Percentiles rank a stretch among this genome's conserved stretches.
Evolutionary conservation across 1,140 invertebrate genomes (phyloP).

Genomic region (Dendroctonus ponderosae): DNA sequence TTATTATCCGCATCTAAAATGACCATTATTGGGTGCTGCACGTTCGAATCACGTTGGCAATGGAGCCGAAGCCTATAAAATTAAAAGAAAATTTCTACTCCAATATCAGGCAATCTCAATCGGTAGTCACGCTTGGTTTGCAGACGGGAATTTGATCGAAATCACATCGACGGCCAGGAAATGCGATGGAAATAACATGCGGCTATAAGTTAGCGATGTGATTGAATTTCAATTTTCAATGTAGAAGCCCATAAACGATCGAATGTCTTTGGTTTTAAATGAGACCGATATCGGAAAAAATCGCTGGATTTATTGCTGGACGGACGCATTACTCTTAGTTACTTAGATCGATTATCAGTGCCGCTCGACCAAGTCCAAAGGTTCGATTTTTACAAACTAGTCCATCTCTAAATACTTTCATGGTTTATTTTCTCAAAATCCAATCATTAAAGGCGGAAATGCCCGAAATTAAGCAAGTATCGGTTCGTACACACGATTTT

Average conservation of each 20-base stretch:
- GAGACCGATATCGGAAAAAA: not conserved
- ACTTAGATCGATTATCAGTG: too few species aligned
- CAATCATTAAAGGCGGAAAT: too few species aligned
- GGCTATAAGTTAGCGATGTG: conserved; percentile 20
- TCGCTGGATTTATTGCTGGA: too few species aligned
- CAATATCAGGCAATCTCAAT: conserved; percentile 25
- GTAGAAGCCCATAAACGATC: conserved; percentile 12
- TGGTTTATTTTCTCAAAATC: too few species aligned
- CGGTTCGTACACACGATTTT: too few species aligned
- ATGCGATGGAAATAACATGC: conserved; percentile 32
- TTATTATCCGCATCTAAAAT: too few species aligned
- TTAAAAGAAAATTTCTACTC: conserved; percentile 27
- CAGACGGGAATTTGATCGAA: conserved; percentile 27
- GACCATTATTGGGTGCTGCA: not conserved
- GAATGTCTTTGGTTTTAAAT: conserved; percentile 21
- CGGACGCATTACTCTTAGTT: too few species aligned
- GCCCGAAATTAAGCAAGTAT: too few species aligned
- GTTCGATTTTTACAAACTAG: too few species aligned
- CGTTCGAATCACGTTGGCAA: conserved; percentile 12
- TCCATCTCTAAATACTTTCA: too few species aligned
- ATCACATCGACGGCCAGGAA: conserved; percentile 30
- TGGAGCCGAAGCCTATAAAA: conserved; percentile 25
- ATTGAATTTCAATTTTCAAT: conserved; percentile 34
- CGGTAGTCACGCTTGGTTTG: conserved; percentile 22
- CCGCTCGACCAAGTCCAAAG: too few species aligned